Base-by-base conservation (phyloP, 2,888 invertebrate genomes). In the Sepiola atlantica region DNA sequence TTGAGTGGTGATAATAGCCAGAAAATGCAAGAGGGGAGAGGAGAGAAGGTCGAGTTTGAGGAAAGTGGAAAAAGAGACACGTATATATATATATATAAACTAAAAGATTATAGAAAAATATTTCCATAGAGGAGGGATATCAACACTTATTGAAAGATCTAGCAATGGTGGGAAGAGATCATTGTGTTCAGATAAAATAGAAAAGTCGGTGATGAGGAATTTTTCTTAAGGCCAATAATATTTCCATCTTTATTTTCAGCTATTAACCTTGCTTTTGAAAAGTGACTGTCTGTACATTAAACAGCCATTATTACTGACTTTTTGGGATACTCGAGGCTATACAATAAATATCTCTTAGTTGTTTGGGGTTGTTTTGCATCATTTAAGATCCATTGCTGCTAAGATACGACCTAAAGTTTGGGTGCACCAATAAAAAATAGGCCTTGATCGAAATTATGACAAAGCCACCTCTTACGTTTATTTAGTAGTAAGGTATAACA, bases 191-290 rank as follows among this genome's bases (percentile, higher is more conserved):
- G 77, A n/a, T 77, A 77, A 77, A 18, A 77, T 77, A 32, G 77
- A n/a, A n/a, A 77, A 20, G n/a, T 45, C 8, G 2, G 45, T n/a
- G 77, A 77, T 12, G 77, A 77, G n/a, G 77, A 77, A 77, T 77
- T 77, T 77, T 77, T 77, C 77, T 77, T 77, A 77, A n/a, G 77
- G 77, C 77, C 77, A 77, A 77, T n/a, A 77, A 32, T 77, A 77
- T 77, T n/a, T 77, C 77, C 4, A n/a, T 32, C n/a, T 77, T 77
- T 77, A 77, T 77, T 77, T n/a, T 77, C 77, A 32, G 16, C 77
- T n/a, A n/a, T 77, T 77, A 77, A 77, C 77, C n/a, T 77, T 77
- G 77, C 77, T 77, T 77, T n/a, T n/a, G 77, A 77, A 77, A 77
- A 77, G 32, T 32, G 77, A n/a, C 32, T 77, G 77, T n/a, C 16